Evolutionary conservation across 2,113 vertebrate genomes (phyloP).

Genomic region (Cebidichthys violaceus): DNA sequence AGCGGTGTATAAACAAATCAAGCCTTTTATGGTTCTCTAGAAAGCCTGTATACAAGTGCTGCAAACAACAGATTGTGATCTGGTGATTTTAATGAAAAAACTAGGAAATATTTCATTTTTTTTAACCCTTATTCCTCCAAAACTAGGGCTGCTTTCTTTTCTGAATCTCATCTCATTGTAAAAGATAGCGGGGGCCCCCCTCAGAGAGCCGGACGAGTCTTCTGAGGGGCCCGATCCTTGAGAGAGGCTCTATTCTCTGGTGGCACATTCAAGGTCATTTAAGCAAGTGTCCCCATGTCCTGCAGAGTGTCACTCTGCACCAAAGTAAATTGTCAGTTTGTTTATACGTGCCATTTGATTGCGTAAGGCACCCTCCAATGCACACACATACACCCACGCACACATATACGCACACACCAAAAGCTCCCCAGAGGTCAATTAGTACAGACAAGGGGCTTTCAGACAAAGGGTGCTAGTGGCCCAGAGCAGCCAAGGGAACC

Average conservation of each 20-base stretch:
- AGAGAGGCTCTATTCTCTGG: conserved; percentile 71
- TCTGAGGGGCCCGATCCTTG: conserved; percentile 35
- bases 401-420: conserved; percentile 71
- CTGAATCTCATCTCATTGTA: not conserved
- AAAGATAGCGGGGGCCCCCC: conserved; percentile 28
- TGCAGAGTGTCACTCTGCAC: conserved; percentile 84
- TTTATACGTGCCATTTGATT: conserved; percentile 88
- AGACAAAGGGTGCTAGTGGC: conserved; percentile 84
- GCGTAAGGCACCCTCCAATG: conserved; percentile 78
- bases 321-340: conserved; percentile 88
- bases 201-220: conserved; percentile 21
- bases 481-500: conserved; percentile 81
- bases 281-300: conserved; percentile 80
- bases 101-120: not conserved
- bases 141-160: not conserved
- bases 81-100: not conserved
- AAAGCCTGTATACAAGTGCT: conserved; percentile 17
- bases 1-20: conserved; percentile 47
- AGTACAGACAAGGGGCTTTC: conserved; percentile 85
- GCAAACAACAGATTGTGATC: conserved; percentile 6
- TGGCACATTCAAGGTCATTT: conserved; percentile 84
- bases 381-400: conserved; percentile 55
- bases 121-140: not conserved
- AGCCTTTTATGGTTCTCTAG: conserved; percentile 26
- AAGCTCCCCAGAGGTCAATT: conserved; percentile 88